These are phyloP conservation scores for Puntigrus tetrazona DNA, from an alignment of 2,113 vertebrate genomes.

Conservation along the genomic window DNA sequence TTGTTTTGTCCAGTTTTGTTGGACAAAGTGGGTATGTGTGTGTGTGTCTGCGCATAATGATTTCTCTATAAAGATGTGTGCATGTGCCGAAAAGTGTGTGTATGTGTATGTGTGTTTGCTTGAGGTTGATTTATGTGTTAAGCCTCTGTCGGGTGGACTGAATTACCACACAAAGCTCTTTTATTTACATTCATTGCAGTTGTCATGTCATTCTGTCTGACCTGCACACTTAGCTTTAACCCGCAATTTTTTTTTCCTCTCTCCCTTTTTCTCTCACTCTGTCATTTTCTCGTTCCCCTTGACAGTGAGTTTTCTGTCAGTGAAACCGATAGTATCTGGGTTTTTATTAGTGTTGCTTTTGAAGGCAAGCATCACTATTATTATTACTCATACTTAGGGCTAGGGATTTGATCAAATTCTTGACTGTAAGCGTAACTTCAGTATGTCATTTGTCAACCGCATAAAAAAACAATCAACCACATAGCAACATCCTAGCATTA, in stretches of 20 bases:
- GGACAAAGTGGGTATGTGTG: background rate
- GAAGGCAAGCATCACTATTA: background rate
- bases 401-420: background rate
- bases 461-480: background rate
- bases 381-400: background rate
- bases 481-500: background rate
- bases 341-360: slow-evolving; percentile 7
- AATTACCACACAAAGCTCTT: slow-evolving; percentile 67
- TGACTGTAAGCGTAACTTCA: background rate
- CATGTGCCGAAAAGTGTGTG: slow-evolving; percentile 11
- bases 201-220: slow-evolving; percentile 54
- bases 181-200: slow-evolving; percentile 67
- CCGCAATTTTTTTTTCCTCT: background rate
- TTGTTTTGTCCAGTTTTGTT: slow-evolving; percentile 15
- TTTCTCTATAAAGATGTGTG: slow-evolving; percentile 6
- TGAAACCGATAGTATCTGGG: background rate
- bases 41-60: background rate
- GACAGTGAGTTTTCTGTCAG: background rate
- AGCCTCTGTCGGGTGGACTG: slow-evolving; percentile 64
- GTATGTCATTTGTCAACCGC: background rate
- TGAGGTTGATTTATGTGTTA: slow-evolving; percentile 63
- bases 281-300: background rate
- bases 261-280: background rate
- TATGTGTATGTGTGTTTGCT: slow-evolving; percentile 30
- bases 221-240: slow-evolving; percentile 43